Evolutionary conservation across 2,888 invertebrate genomes (phyloP).

Genomic region (Drosophila neoperkinsi): DNA sequence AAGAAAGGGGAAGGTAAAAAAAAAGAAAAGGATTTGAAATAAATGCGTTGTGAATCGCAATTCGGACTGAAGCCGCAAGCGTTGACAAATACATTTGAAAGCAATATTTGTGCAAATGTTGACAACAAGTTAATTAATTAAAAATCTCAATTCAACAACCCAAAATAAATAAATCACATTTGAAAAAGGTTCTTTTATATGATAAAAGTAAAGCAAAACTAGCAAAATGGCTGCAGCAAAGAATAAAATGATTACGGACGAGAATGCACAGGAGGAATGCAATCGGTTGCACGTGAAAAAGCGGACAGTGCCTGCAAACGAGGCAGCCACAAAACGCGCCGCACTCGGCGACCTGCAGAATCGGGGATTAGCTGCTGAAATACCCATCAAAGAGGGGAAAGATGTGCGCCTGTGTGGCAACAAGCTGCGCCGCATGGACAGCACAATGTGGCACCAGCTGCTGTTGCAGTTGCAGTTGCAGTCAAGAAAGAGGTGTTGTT

Average conservation of each 20-base stretch:
- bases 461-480: not conserved
- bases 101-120: slow-evolving; percentile 37
- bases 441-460: slow-evolving; percentile 18
- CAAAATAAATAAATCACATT: slow-evolving; percentile 1
- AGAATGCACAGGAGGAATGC: slow-evolving; percentile 80
- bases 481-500: slow-evolving; percentile 7
- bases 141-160: slow-evolving; percentile 14
- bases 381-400: slow-evolving; percentile 71
- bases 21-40: not conserved
- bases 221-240: slow-evolving; percentile 72
- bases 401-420: slow-evolving; percentile 78
- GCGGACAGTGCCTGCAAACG: slow-evolving; percentile 69
- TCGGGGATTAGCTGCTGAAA: slow-evolving; percentile 83
- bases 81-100: slow-evolving; percentile 42
- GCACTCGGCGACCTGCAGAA: slow-evolving; percentile 87
- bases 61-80: slow-evolving; percentile 37
- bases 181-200: slow-evolving; percentile 37
- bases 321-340: slow-evolving; percentile 82
- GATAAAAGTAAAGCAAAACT: slow-evolving; percentile 8
- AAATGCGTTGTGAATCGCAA: not conserved
- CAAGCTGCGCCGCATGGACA: slow-evolving; percentile 12
- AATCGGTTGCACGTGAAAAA: slow-evolving; percentile 79
- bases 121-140: slow-evolving; percentile 8
- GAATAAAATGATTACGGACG: slow-evolving; percentile 47
- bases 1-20: not conserved